A percentile compares a stretch with the other conserved stretches of the same genome.
phyloP scores from a whole-genome alignment of 2,797 vertebrate species.

The Danio tinwini region DNA sequence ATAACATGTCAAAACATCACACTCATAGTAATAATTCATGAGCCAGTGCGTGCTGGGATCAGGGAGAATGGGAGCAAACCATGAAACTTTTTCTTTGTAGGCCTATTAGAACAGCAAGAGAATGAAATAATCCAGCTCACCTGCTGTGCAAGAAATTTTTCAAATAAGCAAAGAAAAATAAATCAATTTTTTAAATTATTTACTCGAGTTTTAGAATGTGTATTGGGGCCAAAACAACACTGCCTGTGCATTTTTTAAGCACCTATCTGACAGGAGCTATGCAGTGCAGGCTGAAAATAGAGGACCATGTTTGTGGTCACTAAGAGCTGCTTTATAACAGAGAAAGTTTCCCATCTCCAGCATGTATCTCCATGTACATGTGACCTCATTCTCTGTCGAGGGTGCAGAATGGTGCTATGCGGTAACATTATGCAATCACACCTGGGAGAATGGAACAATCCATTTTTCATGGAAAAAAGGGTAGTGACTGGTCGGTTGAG shows the following conservation, averaged over 20 bases:
- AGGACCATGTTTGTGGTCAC: not conserved
- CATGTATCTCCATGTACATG: slow-evolving; percentile 8
- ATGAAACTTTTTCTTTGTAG: not conserved
- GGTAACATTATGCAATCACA: slow-evolving; percentile 44
- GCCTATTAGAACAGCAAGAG: not conserved
- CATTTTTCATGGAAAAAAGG: slow-evolving; percentile 42
- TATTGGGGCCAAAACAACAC: not conserved
- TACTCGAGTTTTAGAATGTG: not conserved
- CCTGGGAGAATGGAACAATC: slow-evolving; percentile 43
- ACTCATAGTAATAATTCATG: not conserved
- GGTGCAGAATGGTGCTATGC: slow-evolving; percentile 7
- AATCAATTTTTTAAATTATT: not conserved
- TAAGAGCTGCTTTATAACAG: not conserved
- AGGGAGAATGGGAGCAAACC: not conserved
- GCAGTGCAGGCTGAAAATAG: not conserved
- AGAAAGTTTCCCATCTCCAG: not conserved
- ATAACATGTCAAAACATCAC: not conserved
- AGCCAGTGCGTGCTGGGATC: not conserved
- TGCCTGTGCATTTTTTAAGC: not conserved
- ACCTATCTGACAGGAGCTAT: slow-evolving; percentile 13
- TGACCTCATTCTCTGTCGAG: slow-evolving; percentile 31
- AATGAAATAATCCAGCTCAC: not conserved
- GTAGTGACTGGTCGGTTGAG: slow-evolving; percentile 3
- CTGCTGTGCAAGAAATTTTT: not conserved
- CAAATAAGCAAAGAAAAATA: not conserved